phyloP scores from a whole-genome alignment of 2,113 vertebrate genomes.

The Centropristis striata region DNA sequence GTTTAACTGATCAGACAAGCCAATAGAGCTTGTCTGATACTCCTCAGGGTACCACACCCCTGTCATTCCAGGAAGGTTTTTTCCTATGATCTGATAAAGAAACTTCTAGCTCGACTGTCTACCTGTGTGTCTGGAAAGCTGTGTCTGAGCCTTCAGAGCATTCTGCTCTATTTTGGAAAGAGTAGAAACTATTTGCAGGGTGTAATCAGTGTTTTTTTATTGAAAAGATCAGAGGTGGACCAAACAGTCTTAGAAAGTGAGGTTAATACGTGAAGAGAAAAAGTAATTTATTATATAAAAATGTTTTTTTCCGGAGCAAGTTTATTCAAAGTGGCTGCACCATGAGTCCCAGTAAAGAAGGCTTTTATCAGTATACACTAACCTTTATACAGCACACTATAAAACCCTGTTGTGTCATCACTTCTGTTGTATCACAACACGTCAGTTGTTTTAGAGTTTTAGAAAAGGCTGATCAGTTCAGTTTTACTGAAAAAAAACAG shows the following conservation, averaged over 20 bases:
- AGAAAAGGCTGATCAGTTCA: neutral
- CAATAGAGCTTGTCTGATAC: slow-evolving; percentile 33
- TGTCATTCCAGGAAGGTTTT: slow-evolving; percentile 61
- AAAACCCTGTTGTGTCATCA: neutral
- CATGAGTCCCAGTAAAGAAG: neutral
- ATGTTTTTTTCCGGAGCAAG: neutral
- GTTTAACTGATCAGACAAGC: slow-evolving; percentile 55
- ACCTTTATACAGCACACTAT: neutral
- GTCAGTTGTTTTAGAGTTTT: neutral
- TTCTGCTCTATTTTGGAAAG: slow-evolving; percentile 4
- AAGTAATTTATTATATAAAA: neutral
- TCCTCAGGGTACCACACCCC: slow-evolving; percentile 62
- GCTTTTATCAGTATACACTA: neutral
- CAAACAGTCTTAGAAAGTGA: neutral
- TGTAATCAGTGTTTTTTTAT: neutral
- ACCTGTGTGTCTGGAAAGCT: slow-evolving; percentile 6
- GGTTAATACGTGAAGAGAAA: no score
- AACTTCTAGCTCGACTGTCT: slow-evolving; percentile 24
- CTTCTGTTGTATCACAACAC: neutral
- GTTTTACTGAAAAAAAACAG: neutral
- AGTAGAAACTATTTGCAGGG: neutral
- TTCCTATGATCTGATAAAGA: slow-evolving; percentile 68
- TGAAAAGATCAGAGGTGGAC: neutral
- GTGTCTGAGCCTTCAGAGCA: slow-evolving; percentile 4
- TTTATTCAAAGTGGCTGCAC: neutral